Base-by-base conservation (phyloP, 2,797 vertebrate species). In the Champsocephalus gunnari region DNA sequence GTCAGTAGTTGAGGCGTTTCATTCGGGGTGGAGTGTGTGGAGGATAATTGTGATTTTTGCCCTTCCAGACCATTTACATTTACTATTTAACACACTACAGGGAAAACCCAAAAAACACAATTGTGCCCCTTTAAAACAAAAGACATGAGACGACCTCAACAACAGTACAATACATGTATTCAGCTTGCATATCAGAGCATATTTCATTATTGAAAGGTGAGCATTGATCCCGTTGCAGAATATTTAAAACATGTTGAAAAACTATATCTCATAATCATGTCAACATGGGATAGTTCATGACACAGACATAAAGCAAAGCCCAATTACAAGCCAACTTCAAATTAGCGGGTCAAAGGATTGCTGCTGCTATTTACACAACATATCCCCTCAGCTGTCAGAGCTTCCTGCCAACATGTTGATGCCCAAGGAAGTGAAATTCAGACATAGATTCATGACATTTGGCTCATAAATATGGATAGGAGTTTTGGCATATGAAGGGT, bases 301-400 rank as follows among this genome's bases (percentile, higher is more conserved):
- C 28, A 28, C 28, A 28, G 28, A 28, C 28, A 28, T 28, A 28
- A 28, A 28, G 28, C 28, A 28, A 28, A 28, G 28, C 28, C 28
- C 28, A 28, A 28, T 28, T 28, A 28, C 71, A 73, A 91, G 81
- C 77, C 71, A 75, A 88, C 93, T 94, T 94, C 88, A 90, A 92
- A 90, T 93, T 64, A 87, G 74, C 84, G 71, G 72, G 59, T 81
- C 88, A 91, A 87, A 91, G 92, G 92, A 91, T 90, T 89, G 69
- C 79, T 65, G 65, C 72, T 79, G 70, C 86, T 86, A 79, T 87
- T 85, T 92, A 87, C 89, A 73, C 68, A 86, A 85, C 82, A 71
- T 70, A 66, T 74, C 77, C 74, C 77, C 71, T 88, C 75, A 64
- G 79, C 84, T 84, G 75, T 67, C 66, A 54, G 81, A 87, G 47